These are phyloP conservation scores for Myotis vivesi DNA, from an alignment of 2,797 vertebrate genomes.

Conservation along the genomic window DNA sequence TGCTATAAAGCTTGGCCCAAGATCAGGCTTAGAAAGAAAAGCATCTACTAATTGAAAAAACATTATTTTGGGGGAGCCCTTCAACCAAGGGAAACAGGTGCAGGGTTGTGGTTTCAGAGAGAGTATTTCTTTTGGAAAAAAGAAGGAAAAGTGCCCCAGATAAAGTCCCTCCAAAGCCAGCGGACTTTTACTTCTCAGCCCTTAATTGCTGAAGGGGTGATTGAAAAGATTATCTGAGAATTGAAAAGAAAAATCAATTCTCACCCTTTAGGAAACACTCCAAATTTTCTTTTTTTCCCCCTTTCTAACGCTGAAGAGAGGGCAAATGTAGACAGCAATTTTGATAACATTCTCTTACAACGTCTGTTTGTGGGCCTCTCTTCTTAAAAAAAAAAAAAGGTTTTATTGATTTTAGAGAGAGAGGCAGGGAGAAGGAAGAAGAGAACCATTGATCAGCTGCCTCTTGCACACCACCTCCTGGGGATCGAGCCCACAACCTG, in stretches of 20 bases:
- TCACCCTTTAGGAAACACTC: background rate
- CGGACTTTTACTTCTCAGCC: background rate
- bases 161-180: background rate
- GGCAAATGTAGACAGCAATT: background rate
- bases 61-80: conserved; percentile 30
- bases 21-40: conserved; percentile 43
- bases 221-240: conserved; percentile 28
- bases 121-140: conserved; percentile 66
- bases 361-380: background rate
- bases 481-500: background rate
- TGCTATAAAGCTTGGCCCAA: conserved; percentile 34
- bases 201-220: conserved; percentile 6
- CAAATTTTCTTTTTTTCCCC: background rate
- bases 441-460: background rate
- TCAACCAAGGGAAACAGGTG: conserved; percentile 64
- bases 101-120: conserved; percentile 61
- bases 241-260: conserved; percentile 14
- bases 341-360: background rate
- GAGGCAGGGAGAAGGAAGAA: background rate
- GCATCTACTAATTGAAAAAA: conserved; percentile 62
- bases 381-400: background rate
- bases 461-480: background rate
- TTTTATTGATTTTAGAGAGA: background rate
- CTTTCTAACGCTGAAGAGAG: background rate
- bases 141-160: conserved; percentile 29